Base-by-base conservation (phyloP, 2,888 invertebrate species). In the Athalia cordata region DNA sequence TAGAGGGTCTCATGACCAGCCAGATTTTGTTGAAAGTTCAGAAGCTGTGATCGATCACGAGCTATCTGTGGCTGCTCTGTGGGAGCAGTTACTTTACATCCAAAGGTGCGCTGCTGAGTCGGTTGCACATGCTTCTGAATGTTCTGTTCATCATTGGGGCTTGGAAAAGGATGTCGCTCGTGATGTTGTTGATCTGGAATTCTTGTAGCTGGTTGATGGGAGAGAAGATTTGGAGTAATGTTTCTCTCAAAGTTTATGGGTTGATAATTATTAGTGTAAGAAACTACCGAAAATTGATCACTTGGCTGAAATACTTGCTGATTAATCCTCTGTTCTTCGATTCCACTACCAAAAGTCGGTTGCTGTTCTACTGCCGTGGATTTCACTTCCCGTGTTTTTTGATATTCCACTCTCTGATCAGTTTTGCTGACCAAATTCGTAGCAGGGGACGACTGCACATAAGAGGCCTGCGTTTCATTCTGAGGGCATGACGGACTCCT, bases 401-500 rank as follows among this genome's bases (percentile, higher is more conserved):
- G 79, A 77, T 86, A 87, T 55, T 87, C 87, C 9, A 82, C 77
- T n/a, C 85, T 83, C n/a, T 84, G 82, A 29, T 87, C 87, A 4
- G 84, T 43, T 59, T 87, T 86, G 55, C 57, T 82, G 5, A 83
- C 77, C 3, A 84, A 57, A 4, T 84, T 78, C 6, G 82, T 77
- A 4, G 83, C 78, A 0, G 88, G 89, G 4, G 89, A 87, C 0
- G 87, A 82, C 79, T 90, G 91, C 3, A 89, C 86, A 80, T 91
- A 91, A 80, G 90, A 91, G 68, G 90, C 89, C 15, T 91, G 81
- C 81, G 87, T 85, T 84, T 82, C 86, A 15, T 84, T 77, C 8
- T 89, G 83, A 3, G 87, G 85, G 5, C 85, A 86, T 0, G 83
- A 80, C 7, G 84, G 80, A 13, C 80, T 79, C 78, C 85, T 85